phyloP scores from a whole-genome alignment of 2,113 vertebrate species.

The Pachypanchax playfairii region DNA sequence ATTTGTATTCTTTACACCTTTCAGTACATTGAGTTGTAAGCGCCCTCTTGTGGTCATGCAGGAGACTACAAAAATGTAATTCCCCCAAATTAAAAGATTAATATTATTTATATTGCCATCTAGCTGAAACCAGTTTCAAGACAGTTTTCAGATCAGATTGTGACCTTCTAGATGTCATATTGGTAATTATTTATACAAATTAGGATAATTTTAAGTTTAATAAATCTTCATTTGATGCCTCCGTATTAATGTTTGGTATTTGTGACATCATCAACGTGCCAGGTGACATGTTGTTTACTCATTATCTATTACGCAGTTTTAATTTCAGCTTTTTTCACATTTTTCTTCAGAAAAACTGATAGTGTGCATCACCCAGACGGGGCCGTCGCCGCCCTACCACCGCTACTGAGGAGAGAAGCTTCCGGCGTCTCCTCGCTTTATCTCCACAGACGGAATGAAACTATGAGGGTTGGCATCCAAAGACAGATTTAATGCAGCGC shows the following conservation, averaged over 20 bases:
- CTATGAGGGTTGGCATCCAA: slow-evolving; percentile 69
- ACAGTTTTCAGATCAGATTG: too few relatives aligned
- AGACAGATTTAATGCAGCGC: slow-evolving; percentile 56
- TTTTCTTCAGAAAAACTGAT: slow-evolving; percentile 81
- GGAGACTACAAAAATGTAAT: neutral
- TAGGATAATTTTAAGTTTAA: neutral
- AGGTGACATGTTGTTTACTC: slow-evolving; percentile 40
- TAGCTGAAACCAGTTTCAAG: too few relatives aligned
- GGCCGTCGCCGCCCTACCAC: slow-evolving; percentile 78
- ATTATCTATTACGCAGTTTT: neutral
- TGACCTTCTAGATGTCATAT: too few relatives aligned
- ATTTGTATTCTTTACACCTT: neutral
- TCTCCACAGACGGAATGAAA: slow-evolving; percentile 44
- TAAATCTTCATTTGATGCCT: neutral
- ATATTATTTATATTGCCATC: too few relatives aligned
- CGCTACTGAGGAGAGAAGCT: slow-evolving; percentile 77
- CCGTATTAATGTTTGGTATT: neutral
- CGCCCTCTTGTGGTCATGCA: slow-evolving; percentile 17
- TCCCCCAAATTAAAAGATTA: too few relatives aligned
- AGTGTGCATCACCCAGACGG: slow-evolving; percentile 79
- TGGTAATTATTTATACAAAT: too few relatives aligned
- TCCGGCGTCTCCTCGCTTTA: slow-evolving; percentile 31
- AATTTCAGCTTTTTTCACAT: neutral
- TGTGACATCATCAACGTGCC: slow-evolving; percentile 48
- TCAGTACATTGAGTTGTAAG: neutral